Evolutionary conservation across 2,888 invertebrate genomes (phyloP).

Genomic region (Plebejus melissa): DNA sequence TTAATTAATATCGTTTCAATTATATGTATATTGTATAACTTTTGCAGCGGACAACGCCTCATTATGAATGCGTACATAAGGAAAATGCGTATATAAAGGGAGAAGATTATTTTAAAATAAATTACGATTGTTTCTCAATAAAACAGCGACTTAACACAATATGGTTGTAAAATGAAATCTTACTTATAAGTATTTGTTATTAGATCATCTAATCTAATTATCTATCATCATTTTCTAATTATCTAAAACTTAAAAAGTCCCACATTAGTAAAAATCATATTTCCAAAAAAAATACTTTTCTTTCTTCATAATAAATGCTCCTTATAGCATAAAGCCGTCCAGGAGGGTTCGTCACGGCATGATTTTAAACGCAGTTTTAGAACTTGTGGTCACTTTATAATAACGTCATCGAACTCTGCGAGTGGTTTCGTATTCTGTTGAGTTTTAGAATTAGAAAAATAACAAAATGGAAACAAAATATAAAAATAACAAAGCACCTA

Average conservation of each 20-base stretch:
- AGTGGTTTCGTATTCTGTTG: background rate
- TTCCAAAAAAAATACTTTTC: background rate
- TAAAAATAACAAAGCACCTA: background rate
- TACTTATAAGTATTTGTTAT: background rate
- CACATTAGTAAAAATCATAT: background rate
- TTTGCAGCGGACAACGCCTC: slow-evolving; percentile 17
- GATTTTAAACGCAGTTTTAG: slow-evolving; percentile 11
- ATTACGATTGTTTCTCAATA: background rate
- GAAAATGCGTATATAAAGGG: background rate
- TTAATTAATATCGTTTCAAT: slow-evolving; percentile 44
- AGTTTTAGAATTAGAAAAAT: background rate
- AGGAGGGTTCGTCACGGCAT: slow-evolving; percentile 21
- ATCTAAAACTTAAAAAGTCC: background rate
- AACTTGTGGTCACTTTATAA: background rate
- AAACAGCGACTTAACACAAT: background rate
- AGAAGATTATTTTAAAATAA: background rate
- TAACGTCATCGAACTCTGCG: background rate
- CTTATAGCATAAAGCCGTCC: slow-evolving; percentile 27
- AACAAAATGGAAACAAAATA: background rate
- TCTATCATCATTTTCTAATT: background rate
- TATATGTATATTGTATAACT: slow-evolving; percentile 35
- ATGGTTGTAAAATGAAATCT: background rate
- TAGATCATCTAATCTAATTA: background rate
- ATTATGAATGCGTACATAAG: slow-evolving; percentile 18
- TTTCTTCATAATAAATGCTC: background rate